A percentile compares a stretch with the other conserved stretches of the same genome.
Conservation (phyloP, 2,797 vertebrate species). For the Parauchenoglanis punctatus region DNA sequence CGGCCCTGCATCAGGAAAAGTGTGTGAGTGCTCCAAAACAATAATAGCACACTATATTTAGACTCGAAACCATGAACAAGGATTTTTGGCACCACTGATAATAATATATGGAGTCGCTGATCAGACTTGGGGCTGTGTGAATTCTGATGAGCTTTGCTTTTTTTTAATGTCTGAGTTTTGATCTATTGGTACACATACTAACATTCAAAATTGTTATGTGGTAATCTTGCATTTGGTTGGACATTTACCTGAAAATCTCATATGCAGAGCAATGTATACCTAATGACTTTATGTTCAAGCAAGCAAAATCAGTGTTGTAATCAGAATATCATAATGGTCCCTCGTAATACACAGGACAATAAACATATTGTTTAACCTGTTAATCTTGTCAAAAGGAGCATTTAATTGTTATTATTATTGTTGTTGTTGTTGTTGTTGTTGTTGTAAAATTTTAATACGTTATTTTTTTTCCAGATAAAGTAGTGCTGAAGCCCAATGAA, state of each 20-base stretch:
- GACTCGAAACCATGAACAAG: slow-evolving; percentile 17
- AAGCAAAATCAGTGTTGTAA: background rate
- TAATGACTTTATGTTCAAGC: background rate
- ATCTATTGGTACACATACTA: background rate
- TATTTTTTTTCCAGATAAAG: slow-evolving; percentile 83
- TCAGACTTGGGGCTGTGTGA: slow-evolving; percentile 17
- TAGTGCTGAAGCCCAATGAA: slow-evolving; percentile 89
- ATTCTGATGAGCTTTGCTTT: slow-evolving; percentile 6
- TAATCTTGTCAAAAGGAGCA: background rate
- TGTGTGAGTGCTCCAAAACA: slow-evolving; percentile 31
- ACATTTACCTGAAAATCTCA: background rate
- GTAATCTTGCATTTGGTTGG: background rate
- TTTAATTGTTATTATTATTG: background rate
- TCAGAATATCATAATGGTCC: background rate
- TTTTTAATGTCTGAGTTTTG: slow-evolving; percentile 3
- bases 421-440: background rate
- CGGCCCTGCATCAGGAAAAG: slow-evolving; percentile 20
- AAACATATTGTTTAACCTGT: background rate
- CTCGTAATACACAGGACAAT: background rate
- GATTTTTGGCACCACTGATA: slow-evolving; percentile 28
- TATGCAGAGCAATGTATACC: background rate
- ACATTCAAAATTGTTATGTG: background rate
- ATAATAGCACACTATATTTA: slow-evolving; percentile 32
- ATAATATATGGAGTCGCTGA: background rate
- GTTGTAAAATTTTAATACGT: background rate